These are phyloP conservation scores for Pissodes strobi DNA, from an alignment of 1,140 invertebrate genomes.

Conservation along the genomic window DNA sequence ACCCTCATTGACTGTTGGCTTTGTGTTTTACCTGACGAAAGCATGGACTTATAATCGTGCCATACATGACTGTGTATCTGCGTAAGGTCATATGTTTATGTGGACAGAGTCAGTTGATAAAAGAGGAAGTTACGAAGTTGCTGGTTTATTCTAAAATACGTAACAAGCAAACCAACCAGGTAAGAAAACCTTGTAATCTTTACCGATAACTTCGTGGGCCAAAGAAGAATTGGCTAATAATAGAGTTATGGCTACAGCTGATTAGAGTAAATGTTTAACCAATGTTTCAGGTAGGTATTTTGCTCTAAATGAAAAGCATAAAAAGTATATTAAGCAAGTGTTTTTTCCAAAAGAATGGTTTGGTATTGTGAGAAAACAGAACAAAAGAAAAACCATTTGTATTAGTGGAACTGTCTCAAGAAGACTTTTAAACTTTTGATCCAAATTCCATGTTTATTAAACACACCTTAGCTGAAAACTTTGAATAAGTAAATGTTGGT, in stretches of 20 bases:
- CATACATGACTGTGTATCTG: conserved; percentile 26
- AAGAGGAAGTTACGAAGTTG: conserved; percentile 32
- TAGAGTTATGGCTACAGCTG: conserved; percentile 2
- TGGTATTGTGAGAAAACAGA: background rate
- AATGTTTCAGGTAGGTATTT: background rate
- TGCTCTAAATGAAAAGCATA: background rate
- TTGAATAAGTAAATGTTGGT: background rate
- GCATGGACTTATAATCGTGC: conserved; percentile 18
- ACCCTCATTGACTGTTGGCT: background rate
- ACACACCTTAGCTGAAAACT: background rate
- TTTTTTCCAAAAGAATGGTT: background rate
- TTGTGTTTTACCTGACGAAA: background rate
- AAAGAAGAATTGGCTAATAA: conserved; percentile 36
- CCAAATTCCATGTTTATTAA: conserved; percentile 21
- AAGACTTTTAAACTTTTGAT: background rate
- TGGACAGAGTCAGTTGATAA: conserved; percentile 27
- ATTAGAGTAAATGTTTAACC: background rate
- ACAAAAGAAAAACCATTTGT: conserved; percentile 7
- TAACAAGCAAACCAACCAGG: too few relatives aligned
- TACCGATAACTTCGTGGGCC: conserved; percentile 33
- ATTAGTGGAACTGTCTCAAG: background rate
- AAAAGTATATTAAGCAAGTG: background rate
- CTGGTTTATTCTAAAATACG: conserved; percentile 18
- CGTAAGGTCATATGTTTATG: conserved; percentile 24
- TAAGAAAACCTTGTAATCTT: conserved; percentile 26